Base-by-base conservation (phyloP, 2,113 vertebrate species). In the Gallinago jamesoni region DNA sequence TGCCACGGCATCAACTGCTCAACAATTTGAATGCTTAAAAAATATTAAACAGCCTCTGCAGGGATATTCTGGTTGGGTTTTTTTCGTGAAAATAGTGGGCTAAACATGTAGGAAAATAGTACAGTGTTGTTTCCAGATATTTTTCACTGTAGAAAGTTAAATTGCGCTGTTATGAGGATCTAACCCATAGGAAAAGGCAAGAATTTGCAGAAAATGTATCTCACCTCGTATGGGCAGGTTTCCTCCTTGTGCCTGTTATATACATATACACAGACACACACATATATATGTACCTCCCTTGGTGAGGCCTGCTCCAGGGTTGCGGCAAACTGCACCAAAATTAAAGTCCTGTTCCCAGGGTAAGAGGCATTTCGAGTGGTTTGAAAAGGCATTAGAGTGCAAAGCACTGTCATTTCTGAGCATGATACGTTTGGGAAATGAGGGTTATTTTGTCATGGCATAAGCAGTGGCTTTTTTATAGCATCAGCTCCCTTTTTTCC, bases 21-120 rank as follows among this genome's bases (percentile, higher is more conserved):
- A 95, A 31, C 59, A 80, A 62, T 70, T 84, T 30, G 12, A 91
- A 89, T 87, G 37, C 68, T 95, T 82, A 90, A 94, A 83, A 76
- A 53, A 59, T 79, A 80, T 89, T 92, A 82, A 95, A 93, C 43
- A 48, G 64, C 14, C 22, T 72, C 82, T 74, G 43, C 76, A 23
- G 72, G 48, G 83, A 64, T 78, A 57, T 76, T 27, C 30, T 92
- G 30, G 53, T 87, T 63, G 41, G 9, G 35, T 60, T 57, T 90
- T 90, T 80, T 74, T 52, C 60, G 17, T 93, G 9, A 67, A 77
- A 85, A 53, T 37, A 63, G 30, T 9, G 14, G 19, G 41, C 92
- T 56, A 77, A 53, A 55, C 27, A 25, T 20, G 31, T 25, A 37
- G 43, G 30, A 89, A 84, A 90, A 70, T 6, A 72, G 28, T 30